These are phyloP conservation scores for Alentia gelatinosa DNA, from an alignment of 2,888 invertebrate genomes.

Conservation along the genomic window DNA sequence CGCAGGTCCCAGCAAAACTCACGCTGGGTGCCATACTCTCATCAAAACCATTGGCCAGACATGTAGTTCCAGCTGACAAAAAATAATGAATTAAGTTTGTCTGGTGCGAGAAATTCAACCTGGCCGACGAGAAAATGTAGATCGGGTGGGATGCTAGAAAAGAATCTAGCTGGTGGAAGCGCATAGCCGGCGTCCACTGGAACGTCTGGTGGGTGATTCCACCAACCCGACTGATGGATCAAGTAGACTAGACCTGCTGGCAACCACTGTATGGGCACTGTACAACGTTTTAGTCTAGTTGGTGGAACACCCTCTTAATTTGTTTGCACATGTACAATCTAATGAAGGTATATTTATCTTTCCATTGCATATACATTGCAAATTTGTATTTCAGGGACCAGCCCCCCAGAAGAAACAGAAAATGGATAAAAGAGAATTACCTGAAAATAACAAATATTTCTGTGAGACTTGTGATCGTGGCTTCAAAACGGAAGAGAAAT, in stretches of 20 bases:
- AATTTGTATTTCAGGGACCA: neutral
- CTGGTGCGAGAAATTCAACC: too few species aligned
- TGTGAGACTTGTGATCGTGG: constrained; percentile 90
- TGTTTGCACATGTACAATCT: neutral
- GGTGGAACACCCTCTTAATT: neutral
- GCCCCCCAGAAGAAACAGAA: constrained; percentile 54
- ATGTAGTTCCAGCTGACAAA: too few species aligned
- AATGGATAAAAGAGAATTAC: constrained; percentile 58
- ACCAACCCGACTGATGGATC: neutral
- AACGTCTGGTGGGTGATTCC: too few species aligned
- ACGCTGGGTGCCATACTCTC: too few species aligned
- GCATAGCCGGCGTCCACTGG: too few species aligned
- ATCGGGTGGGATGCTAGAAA: too few species aligned
- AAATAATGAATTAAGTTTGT: too few species aligned
- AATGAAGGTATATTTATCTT: neutral
- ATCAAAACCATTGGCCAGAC: too few species aligned
- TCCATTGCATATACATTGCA: neutral
- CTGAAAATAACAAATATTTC: constrained; percentile 73
- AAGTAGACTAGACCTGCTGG: neutral
- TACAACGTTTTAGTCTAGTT: neutral
- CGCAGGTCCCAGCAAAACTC: too few species aligned
- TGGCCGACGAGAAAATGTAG: too few species aligned
- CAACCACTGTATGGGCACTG: neutral
- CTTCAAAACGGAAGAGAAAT: constrained; percentile 84
- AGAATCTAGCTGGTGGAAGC: too few species aligned